A percentile compares a stretch with the other conserved stretches of the same genome.
phyloP scores from a whole-genome alignment of 2,797 vertebrate genomes.

The Spatula versicolor region DNA sequence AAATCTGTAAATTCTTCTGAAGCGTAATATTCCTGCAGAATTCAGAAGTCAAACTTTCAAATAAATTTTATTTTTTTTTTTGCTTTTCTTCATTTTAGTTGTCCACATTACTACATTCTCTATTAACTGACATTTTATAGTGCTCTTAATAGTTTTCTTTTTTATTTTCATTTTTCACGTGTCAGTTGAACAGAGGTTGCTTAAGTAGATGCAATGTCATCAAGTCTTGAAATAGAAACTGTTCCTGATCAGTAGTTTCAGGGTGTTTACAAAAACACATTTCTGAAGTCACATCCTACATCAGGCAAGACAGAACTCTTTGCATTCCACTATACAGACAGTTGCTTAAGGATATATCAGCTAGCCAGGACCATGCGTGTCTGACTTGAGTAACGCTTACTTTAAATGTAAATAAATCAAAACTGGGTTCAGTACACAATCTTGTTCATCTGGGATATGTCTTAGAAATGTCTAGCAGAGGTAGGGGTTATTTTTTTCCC shows the following conservation, averaged over 20 bases:
- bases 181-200: neutral
- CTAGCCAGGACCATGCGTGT: neutral
- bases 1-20: neutral
- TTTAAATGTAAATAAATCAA: constrained; percentile 55
- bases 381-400: constrained; percentile 35
- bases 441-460: neutral
- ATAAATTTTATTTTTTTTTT: neutral
- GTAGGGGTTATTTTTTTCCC: neutral
- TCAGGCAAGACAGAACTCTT: neutral
- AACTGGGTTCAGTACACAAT: constrained; percentile 8
- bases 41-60: neutral
- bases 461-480: constrained; percentile 23
- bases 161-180: neutral
- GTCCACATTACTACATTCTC: neutral
- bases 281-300: neutral
- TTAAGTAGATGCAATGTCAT: neutral
- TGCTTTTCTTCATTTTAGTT: neutral
- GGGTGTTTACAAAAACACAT: constrained; percentile 30
- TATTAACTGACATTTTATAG: neutral
- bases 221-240: neutral
- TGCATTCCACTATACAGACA: neutral
- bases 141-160: neutral
- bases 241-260: neutral
- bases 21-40: neutral
- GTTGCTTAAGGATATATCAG: constrained; percentile 57